A percentile compares a stretch with the other conserved stretches of the same genome.
Evolutionary conservation across 2,113 vertebrate species (phyloP).

Genomic region (Nibea albiflora): DNA sequence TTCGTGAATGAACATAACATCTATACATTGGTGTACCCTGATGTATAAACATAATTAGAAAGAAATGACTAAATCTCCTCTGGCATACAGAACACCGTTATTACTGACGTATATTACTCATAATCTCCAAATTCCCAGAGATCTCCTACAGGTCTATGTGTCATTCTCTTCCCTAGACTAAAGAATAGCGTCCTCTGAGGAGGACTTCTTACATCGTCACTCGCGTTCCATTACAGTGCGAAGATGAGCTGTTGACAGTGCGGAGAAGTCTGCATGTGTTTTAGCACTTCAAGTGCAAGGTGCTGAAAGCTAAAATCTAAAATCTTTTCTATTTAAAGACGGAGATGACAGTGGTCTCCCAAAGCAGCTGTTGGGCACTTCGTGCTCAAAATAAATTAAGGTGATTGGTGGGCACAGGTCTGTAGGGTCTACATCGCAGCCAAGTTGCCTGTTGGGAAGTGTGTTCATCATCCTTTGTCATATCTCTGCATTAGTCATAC

Average conservation of each 20-base stretch:
- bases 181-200: conserved; percentile 27
- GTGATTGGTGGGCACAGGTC: conserved; percentile 27
- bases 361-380: conserved; percentile 19
- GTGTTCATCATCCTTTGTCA: conserved; percentile 54
- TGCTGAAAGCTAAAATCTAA: conserved; percentile 39
- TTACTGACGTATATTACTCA: conserved; percentile 7
- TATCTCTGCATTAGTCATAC: conserved; percentile 60
- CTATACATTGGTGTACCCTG: too few relatives aligned
- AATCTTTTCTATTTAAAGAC: conserved; percentile 22
- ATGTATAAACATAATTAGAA: too few relatives aligned
- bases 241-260: conserved; percentile 42
- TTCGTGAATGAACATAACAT: too few relatives aligned
- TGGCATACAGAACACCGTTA: not conserved
- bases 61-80: not conserved
- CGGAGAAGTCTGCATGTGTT: conserved; percentile 33
- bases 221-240: not conserved
- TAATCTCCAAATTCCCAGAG: conserved; percentile 40
- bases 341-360: not conserved
- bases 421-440: conserved; percentile 18
- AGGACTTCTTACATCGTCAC: conserved; percentile 1
- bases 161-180: conserved; percentile 18
- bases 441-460: conserved; percentile 27
- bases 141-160: conserved; percentile 30
- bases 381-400: conserved; percentile 48
- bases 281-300: conserved; percentile 24